A percentile compares a stretch with the other conserved stretches of the same genome.
Conservation (phyloP, 64 coral and sea anemone genomes). For the Pocillopora damicornis region DNA sequence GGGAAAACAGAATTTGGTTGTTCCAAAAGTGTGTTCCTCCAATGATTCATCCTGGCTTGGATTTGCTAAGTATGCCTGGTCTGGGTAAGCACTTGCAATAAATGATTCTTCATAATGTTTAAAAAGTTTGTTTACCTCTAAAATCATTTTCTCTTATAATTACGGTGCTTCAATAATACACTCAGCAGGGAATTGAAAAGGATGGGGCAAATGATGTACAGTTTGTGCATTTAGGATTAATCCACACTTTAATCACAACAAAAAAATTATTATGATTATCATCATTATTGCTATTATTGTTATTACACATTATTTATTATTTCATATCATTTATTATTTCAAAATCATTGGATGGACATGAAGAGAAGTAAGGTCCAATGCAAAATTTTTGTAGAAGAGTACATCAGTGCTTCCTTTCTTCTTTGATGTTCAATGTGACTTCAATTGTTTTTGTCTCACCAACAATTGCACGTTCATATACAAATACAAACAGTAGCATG, state of each 20-base stretch:
- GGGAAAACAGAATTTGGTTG: constrained; percentile 62
- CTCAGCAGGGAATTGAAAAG: too few species aligned
- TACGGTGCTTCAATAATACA: too few species aligned
- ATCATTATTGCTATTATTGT: too few species aligned
- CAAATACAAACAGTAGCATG: background rate
- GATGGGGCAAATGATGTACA: too few species aligned
- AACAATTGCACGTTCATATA: constrained; percentile 36
- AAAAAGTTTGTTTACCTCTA: too few species aligned
- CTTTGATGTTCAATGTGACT: constrained; percentile 38
- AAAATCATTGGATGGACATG: constrained; percentile 2
- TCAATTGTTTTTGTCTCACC: constrained; percentile 1
- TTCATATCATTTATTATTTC: too few species aligned
- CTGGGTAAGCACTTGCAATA: constrained; percentile 65
- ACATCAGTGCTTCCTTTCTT: constrained; percentile 66
- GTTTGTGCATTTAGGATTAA: too few species aligned
- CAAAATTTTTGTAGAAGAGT: constrained; percentile 68
- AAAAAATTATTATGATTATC: too few species aligned
- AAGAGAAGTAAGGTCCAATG: constrained; percentile 46
- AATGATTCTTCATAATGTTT: background rate
- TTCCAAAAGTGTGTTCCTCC: constrained; percentile 77
- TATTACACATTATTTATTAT: too few species aligned
- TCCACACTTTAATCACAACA: too few species aligned
- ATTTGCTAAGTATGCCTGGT: constrained; percentile 92
- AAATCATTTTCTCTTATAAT: too few species aligned
- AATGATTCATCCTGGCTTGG: constrained; percentile 79